phyloP scores from a whole-genome alignment of 30 jellyfish, hydroid and myxozoan species.

The Clytia hemisphaerica region DNA sequence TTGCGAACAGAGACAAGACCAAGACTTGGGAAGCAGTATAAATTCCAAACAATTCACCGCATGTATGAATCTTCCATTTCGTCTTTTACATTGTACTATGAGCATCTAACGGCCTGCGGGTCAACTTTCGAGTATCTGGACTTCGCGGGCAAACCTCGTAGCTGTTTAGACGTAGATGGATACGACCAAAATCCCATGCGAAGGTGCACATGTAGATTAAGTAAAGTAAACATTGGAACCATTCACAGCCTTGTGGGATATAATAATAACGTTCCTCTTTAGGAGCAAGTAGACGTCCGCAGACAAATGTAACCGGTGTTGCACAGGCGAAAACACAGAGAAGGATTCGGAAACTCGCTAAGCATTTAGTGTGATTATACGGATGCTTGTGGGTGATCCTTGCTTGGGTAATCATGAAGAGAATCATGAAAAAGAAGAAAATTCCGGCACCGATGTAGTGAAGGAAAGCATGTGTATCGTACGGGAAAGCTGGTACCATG shows the following conservation, averaged over 20 bases:
- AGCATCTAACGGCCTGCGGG: too few species aligned
- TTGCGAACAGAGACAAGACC: too few species aligned
- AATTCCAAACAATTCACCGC: too few species aligned
- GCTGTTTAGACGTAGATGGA: constrained; percentile 14
- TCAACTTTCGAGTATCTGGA: neutral
- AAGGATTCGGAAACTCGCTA: constrained; percentile 2
- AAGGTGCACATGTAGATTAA: constrained; percentile 17
- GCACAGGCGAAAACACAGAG: constrained; percentile 8
- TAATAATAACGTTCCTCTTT: constrained; percentile 3
- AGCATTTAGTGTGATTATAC: constrained; percentile 8
- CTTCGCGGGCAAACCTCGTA: constrained; percentile 11
- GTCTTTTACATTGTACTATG: too few species aligned
- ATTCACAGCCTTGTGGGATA: constrained; percentile 20
- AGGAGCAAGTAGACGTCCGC: constrained; percentile 11
- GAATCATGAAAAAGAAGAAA: neutral
- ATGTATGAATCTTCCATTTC: too few species aligned
- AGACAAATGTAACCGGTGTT: constrained; percentile 1
- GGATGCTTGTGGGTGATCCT: constrained; percentile 14
- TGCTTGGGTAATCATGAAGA: constrained; percentile 33
- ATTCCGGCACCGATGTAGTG: constrained; percentile 15
- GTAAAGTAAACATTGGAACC: neutral
- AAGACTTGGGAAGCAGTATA: too few species aligned
- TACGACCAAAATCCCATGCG: constrained; percentile 22
- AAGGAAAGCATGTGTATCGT: neutral
- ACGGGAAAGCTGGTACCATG: constrained; percentile 9